Base-by-base conservation (phyloP, 2,113 vertebrate species). In the Dunckerocampus dactyliophorus region DNA sequence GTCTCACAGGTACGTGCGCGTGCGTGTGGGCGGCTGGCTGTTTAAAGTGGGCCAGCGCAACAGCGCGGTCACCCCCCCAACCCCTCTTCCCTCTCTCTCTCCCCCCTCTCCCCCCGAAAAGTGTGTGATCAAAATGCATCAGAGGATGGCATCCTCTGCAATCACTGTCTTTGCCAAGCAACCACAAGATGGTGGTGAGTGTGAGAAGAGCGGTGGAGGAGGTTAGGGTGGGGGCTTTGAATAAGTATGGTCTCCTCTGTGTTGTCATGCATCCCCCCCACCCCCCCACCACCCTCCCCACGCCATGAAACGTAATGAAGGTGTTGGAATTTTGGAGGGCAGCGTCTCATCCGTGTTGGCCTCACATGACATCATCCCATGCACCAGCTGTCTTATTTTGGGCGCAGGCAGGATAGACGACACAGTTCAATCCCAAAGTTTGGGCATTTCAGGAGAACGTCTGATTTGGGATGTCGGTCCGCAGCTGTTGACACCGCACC, bases 131-230 rank as follows among this genome's bases (percentile, higher is more conserved):
- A 52, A 69, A 55, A 42, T 49, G 72, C 71, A 56, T 47, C 17
- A 46, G 37, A 75, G 24, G 49, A 17, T 11, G 22, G 65, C 59
- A 56, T 71, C 66, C 24, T 48, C 67, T 54, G 46, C 43, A 56
- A 17, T 34, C 53, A 56, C 24, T n/a, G 47, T 47, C 21, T 37
- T 28, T 58, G 55, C 53, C 34, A 4, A 58, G 48, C 77, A 79
- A 61, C 86, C 86, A 86, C 84, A 82, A 88, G 86, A 82, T 88
- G 86, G 86, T 78, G 79, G 86, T 88, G n/a, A n/a, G 77, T 82
- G 81, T 79, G 42, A 46, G 51, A 54, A 16, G 15, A 17, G 50
- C 21, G 49, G 16, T 21, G 52, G 28, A 4, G 28, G 4, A 11
- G 2, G 1, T 14, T 13, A 14, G 20, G 21, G 49, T 20, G 14